phyloP scores from a whole-genome alignment of 2,797 vertebrate species.

The Crenuchus spilurus region DNA sequence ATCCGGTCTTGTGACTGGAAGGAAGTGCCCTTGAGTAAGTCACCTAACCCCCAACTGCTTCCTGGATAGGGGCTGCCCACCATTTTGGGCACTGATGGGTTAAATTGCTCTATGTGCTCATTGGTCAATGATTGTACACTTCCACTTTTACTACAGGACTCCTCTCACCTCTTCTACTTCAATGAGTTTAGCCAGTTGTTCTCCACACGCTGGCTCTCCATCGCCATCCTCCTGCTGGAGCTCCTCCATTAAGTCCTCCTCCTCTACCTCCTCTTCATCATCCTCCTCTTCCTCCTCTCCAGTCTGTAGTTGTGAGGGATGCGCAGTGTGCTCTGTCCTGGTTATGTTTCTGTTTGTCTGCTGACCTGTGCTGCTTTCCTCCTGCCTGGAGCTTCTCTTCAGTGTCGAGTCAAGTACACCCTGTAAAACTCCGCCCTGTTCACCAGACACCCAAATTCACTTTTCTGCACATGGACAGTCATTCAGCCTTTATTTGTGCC shows the following conservation, averaged over 20 bases:
- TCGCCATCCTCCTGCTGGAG: constrained; percentile 77
- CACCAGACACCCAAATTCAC: not conserved
- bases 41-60: too few species aligned
- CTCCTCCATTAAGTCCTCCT: constrained; percentile 63
- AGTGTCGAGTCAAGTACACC: constrained; percentile 59
- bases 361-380: constrained; percentile 45
- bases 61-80: too few species aligned
- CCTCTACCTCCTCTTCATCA: constrained; percentile 60
- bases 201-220: constrained; percentile 82
- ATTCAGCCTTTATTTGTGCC: constrained; percentile 3
- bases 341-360: constrained; percentile 21
- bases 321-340: constrained; percentile 29
- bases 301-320: constrained; percentile 40
- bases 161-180: constrained; percentile 85
- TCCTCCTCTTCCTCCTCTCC: constrained; percentile 68
- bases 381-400: constrained; percentile 54
- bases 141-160: not conserved
- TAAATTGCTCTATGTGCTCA: too few species aligned
- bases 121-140: too few species aligned
- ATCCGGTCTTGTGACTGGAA: too few species aligned
- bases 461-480: not conserved
- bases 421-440: constrained; percentile 69
- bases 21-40: too few species aligned
- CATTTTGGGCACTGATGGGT: too few species aligned
- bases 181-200: constrained; percentile 89